Conservation (phyloP, 1,140 invertebrate species). For the Drosophila ficusphila region DNA sequence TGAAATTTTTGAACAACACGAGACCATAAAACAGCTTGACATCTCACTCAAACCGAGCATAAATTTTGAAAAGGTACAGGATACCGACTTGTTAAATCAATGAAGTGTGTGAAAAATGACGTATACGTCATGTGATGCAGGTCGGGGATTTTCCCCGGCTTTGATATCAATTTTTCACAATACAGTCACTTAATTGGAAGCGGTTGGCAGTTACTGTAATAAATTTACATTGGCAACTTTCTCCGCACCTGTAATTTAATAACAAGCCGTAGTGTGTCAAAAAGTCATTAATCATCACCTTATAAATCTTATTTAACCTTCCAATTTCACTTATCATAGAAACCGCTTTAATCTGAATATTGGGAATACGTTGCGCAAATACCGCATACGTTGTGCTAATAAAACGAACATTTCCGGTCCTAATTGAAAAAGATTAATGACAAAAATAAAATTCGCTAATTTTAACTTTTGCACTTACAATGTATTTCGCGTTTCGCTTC, state of each 20-base stretch:
- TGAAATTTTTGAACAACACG: slow-evolving; percentile 33
- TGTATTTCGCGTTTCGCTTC: background rate
- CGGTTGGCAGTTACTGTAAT: background rate
- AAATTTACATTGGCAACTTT: background rate
- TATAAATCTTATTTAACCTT: background rate
- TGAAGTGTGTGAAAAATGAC: slow-evolving; percentile 40
- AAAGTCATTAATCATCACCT: slow-evolving; percentile 13
- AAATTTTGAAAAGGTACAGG: slow-evolving; percentile 6
- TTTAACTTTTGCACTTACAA: background rate
- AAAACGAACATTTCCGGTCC: slow-evolving; percentile 41
- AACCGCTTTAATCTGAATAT: slow-evolving; percentile 28
- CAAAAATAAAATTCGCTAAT: slow-evolving; percentile 4
- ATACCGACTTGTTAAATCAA: slow-evolving; percentile 27
- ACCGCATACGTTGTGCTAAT: slow-evolving; percentile 24
- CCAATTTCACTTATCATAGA: slow-evolving; percentile 20
- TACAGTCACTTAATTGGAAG: background rate
- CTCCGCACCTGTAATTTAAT: background rate
- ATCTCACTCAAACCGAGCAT: slow-evolving; percentile 19
- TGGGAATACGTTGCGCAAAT: slow-evolving; percentile 26
- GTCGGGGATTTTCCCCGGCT: background rate
- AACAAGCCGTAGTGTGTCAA: too few species aligned
- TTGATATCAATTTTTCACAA: background rate
- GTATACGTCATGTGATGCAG: slow-evolving; percentile 21
- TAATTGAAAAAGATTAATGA: slow-evolving; percentile 5
- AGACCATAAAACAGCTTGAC: slow-evolving; percentile 15